phyloP scores from a whole-genome alignment of 2,113 vertebrate genomes.

The Toxotes jaculatrix region DNA sequence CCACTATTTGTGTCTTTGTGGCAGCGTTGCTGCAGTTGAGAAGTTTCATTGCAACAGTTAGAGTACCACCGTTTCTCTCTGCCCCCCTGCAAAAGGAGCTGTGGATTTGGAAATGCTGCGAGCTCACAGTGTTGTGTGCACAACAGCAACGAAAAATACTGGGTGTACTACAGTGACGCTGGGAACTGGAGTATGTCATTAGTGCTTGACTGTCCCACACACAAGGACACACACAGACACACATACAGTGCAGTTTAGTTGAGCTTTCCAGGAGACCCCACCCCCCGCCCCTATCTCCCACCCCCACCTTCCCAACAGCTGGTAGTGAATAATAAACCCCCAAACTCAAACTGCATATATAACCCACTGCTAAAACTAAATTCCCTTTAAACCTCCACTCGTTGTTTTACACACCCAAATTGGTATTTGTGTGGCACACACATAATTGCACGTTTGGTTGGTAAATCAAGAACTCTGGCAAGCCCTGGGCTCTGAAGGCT shows the following conservation, averaged over 20 bases:
- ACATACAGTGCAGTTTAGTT: conserved; percentile 28
- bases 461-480: conserved; percentile 84
- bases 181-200: conserved; percentile 73
- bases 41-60: conserved; percentile 39
- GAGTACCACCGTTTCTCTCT: background rate
- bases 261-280: conserved; percentile 36
- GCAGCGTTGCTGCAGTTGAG: conserved; percentile 15
- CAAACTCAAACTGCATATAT: conserved; percentile 56
- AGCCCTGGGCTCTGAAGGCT: conserved; percentile 79
- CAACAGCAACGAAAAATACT: conserved; percentile 65
- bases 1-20: conserved; percentile 46
- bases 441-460: conserved; percentile 86
- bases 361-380: conserved; percentile 62
- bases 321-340: conserved; percentile 62
- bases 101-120: conserved; percentile 53
- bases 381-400: conserved; percentile 74
- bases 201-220: conserved; percentile 58
- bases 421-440: conserved; percentile 84
- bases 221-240: conserved; percentile 29
- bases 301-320: conserved; percentile 59
- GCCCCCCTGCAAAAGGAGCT: background rate
- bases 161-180: conserved; percentile 64
- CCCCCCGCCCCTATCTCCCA: too few species aligned
- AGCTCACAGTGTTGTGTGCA: conserved; percentile 62
- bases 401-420: conserved; percentile 86